Base-by-base conservation (phyloP, 2,113 vertebrate genomes). In the Rhea americana region DNA sequence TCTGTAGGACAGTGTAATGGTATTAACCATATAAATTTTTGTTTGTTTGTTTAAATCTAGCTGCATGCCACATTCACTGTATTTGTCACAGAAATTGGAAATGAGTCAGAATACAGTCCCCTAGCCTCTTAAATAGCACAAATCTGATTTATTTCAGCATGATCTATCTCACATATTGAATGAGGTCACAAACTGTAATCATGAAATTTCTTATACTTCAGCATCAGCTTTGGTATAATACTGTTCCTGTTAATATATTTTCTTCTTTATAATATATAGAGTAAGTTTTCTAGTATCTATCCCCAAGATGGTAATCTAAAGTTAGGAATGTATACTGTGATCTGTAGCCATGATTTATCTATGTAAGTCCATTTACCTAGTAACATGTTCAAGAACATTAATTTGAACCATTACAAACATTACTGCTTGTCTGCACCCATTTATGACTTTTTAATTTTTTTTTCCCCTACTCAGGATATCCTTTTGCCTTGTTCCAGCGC, bases 401-500 rank as follows among this genome's bases (percentile, higher is more conserved):
- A 19, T 58, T 32, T 58, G 62, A 25, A 48, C 83, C 45, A 32
- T 87, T 80, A 55, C n/a, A 85, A 91, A 68, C 51, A 6, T 37
- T 11, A 24, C 43, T 43, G 22, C 32, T 67, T 24, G 2, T 74
- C 47, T 65, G 43, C 61, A 6, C 13, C 93, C 63, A 67, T 72
- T 95, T 63, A 58, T 86, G 62, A 41, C 32, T 73, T 39, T 68
- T 19, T 8, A 3, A 32, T 85, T 8, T 68, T 90, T 47, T 82
- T 39, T 11, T 18, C 37, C 30, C 37, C 77, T 82, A 2, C 62
- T 89, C 80, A 99, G 99, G 99, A 72, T 99, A 99, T 97, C 99
- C 99, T 50, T 98, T 98, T 97, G 99, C 99, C 92, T 97, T 99
- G 97, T 97, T 99, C 91, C 99, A 99, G 94, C 98, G 99, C 26